These are phyloP conservation scores for Corythucha ciliata DNA, from an alignment of 2,888 invertebrate species.

Conservation along the genomic window DNA sequence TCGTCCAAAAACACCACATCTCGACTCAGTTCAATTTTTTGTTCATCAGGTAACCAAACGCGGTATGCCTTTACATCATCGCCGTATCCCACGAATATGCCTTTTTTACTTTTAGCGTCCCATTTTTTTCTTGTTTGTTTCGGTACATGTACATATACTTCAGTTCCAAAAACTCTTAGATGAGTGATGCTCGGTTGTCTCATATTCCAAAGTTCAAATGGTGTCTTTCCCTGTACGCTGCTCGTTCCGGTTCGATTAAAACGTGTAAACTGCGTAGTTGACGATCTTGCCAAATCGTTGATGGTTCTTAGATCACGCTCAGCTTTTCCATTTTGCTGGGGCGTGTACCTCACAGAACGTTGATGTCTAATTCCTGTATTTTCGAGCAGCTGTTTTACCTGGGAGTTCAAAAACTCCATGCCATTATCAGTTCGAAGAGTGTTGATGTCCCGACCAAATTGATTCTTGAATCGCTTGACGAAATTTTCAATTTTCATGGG, in stretches of 20 bases:
- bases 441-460: conserved; percentile 33
- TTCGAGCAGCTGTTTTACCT: conserved; percentile 27
- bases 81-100: background rate
- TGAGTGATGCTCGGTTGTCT: conserved; percentile 22
- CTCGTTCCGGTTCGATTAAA: too few species aligned
- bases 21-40: background rate
- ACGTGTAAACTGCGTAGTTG: conserved; percentile 20
- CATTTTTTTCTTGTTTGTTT: conserved; percentile 26
- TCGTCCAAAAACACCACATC: too few species aligned
- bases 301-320: conserved; percentile 29
- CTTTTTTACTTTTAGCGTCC: background rate
- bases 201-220: conserved; percentile 35
- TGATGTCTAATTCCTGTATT: conserved; percentile 22
- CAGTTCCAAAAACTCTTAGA: conserved; percentile 8
- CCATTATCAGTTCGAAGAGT: conserved; percentile 38
- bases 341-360: conserved; percentile 24
- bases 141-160: conserved; percentile 31
- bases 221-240: conserved; percentile 32
- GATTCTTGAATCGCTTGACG: conserved; percentile 4
- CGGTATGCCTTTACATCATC: background rate
- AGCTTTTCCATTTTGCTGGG: conserved; percentile 26
- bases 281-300: conserved; percentile 27
- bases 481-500: background rate
- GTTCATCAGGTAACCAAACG: background rate
- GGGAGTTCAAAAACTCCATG: conserved; percentile 36